These are phyloP conservation scores for Mobula hypostoma DNA, from an alignment of 2,113 vertebrate genomes.

Conservation along the genomic window DNA sequence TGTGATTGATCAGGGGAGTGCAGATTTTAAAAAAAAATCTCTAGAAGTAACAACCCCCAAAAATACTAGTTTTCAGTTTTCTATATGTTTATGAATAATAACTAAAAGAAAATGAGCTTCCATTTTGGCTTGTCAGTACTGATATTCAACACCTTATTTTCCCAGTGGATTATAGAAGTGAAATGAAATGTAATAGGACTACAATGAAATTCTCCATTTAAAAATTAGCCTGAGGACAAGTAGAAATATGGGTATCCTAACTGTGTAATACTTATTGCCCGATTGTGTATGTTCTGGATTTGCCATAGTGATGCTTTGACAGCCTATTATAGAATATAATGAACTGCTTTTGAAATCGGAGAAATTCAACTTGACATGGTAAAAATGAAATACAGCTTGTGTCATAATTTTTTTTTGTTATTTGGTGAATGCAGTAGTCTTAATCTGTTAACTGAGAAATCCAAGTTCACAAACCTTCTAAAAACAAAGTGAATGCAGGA, in stretches of 20 bases:
- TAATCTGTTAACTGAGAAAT: slow-evolving; percentile 57
- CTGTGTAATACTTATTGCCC: slow-evolving; percentile 72
- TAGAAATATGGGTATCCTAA: slow-evolving; percentile 66
- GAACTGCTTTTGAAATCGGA: slow-evolving; percentile 73
- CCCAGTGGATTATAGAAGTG: slow-evolving; percentile 32
- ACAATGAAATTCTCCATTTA: slow-evolving; percentile 37
- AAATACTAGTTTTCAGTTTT: background rate
- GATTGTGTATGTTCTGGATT: slow-evolving; percentile 77
- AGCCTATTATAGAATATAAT: slow-evolving; percentile 73
- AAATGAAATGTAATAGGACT: slow-evolving; percentile 36
- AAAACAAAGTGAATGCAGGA: background rate
- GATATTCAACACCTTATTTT: slow-evolving; percentile 34
- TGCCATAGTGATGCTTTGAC: slow-evolving; percentile 69
- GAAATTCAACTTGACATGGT: slow-evolving; percentile 69
- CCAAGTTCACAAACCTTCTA: slow-evolving; percentile 51
- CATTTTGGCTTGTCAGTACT: slow-evolving; percentile 31
- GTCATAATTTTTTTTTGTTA: slow-evolving; percentile 69
- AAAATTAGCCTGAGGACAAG: slow-evolving; percentile 51
- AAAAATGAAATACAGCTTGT: slow-evolving; percentile 69
- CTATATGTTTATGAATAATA: background rate
- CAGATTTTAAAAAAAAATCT: slow-evolving; percentile 18
- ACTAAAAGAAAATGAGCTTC: slow-evolving; percentile 1
- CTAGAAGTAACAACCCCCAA: background rate
- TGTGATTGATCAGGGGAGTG: slow-evolving; percentile 26
- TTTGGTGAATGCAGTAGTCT: slow-evolving; percentile 56